Conservation (phyloP, 2,888 invertebrate genomes). For the Calameuta filiformis region DNA sequence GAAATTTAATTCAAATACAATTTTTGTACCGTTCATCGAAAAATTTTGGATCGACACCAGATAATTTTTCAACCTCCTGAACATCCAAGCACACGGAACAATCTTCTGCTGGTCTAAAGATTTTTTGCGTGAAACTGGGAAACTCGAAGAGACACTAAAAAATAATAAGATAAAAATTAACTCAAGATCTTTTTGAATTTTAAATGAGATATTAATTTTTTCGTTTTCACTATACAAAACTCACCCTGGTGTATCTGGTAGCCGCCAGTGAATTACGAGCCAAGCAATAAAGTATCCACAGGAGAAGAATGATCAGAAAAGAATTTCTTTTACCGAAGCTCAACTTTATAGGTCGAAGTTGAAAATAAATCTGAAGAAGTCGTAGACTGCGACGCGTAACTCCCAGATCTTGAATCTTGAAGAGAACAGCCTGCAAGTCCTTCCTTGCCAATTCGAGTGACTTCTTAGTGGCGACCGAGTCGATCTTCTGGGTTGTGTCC, state of each 20-base stretch:
- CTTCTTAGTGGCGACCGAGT: slow-evolving; percentile 26
- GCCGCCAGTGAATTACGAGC: slow-evolving; percentile 29
- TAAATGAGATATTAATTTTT: neutral
- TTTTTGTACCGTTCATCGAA: slow-evolving; percentile 76
- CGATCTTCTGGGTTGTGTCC: slow-evolving; percentile 27
- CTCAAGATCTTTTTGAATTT: neutral
- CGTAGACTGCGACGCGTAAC: slow-evolving; percentile 27
- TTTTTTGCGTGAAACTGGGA: slow-evolving; percentile 48
- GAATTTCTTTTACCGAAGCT: slow-evolving; percentile 11
- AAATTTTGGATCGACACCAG: slow-evolving; percentile 73
- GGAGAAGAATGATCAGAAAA: slow-evolving; percentile 1
- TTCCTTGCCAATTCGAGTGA: slow-evolving; percentile 42
- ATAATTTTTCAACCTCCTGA: slow-evolving; percentile 73
- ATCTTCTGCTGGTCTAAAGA: slow-evolving; percentile 82
- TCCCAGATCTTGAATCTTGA: slow-evolving; percentile 34
- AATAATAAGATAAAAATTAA: slow-evolving; percentile 9
- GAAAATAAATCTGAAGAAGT: slow-evolving; percentile 31
- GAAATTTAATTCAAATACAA: neutral
- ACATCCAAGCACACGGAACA: slow-evolving; percentile 82
- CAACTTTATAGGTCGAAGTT: slow-evolving; percentile 27
- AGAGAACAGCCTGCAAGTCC: slow-evolving; percentile 42
- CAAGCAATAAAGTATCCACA: slow-evolving; percentile 33
- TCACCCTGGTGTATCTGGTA: slow-evolving; percentile 39
- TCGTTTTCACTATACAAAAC: slow-evolving; percentile 4
- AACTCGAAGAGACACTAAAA: slow-evolving; percentile 53